Evolutionary conservation across 2,113 vertebrate species (phyloP).

Genomic region (Loxodonta africana): DNA sequence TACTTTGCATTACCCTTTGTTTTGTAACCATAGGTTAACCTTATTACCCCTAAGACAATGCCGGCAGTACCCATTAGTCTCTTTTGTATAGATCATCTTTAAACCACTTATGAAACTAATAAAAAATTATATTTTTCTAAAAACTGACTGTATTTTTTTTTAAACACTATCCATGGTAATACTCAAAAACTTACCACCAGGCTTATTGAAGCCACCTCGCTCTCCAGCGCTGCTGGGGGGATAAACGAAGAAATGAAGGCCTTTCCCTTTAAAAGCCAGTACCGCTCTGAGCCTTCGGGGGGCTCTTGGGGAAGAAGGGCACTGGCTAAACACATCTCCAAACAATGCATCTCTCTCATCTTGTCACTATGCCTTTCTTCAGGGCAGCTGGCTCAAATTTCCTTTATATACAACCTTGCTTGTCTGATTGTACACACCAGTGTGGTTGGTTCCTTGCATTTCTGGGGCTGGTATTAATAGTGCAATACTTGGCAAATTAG

Average conservation of each 20-base stretch:
- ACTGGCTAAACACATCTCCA: conserved; percentile 95
- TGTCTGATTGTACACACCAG: conserved; percentile 87
- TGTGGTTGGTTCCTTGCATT: conserved; percentile 84
- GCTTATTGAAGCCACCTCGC: conserved; percentile 99
- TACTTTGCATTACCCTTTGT: conserved; percentile 87
- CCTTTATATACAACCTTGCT: conserved; percentile 89
- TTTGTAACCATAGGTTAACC: conserved; percentile 87
- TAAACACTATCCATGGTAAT: conserved; percentile 98
- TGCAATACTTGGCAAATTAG: conserved; percentile 90
- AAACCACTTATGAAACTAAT: conserved; percentile 88
- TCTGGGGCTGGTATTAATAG: conserved; percentile 87
- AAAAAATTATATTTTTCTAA: conserved; percentile 88
- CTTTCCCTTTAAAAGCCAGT: conserved; percentile 99
- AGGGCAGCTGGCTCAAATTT: conserved; percentile 91
- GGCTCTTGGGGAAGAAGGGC: conserved; percentile 97
- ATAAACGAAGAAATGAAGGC: conserved; percentile 99
- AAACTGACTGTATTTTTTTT: conserved; percentile 91
- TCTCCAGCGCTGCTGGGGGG: conserved; percentile 99
- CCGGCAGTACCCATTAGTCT: conserved; percentile 92
- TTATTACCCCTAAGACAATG: conserved; percentile 91
- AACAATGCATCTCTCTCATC: conserved; percentile 92
- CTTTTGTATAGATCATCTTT: conserved; percentile 88
- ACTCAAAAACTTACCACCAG: conserved; percentile 99
- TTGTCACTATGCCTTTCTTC: conserved; percentile 93
- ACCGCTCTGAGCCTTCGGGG: conserved; percentile 97